Evolutionary conservation across 2,113 vertebrate species (phyloP).

Genomic region (Muscicapa adusta): DNA sequence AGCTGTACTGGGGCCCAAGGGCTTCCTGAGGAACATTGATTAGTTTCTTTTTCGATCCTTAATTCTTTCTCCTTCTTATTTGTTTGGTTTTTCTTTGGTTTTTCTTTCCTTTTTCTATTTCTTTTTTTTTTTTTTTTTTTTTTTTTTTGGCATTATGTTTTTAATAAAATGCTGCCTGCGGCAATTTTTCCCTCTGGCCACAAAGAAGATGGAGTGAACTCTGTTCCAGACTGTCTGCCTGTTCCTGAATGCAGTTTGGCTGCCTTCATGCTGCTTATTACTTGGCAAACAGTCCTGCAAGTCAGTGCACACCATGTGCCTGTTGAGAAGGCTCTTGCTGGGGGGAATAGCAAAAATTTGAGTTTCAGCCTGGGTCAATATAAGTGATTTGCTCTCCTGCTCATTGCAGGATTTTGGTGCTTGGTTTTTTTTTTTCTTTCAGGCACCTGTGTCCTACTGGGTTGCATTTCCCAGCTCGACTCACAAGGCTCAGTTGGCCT

Average conservation of each 20-base stretch:
- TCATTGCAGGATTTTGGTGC: not conserved
- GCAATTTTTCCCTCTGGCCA: not conserved
- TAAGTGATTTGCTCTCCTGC: not conserved
- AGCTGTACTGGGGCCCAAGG: not conserved
- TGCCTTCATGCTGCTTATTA: not conserved
- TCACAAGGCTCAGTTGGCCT: not conserved
- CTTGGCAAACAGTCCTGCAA: not conserved
- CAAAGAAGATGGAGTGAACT: not conserved
- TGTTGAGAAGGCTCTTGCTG: not conserved
- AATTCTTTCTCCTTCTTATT: not conserved
- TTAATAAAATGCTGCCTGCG: not conserved
- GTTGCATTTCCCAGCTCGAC: not conserved
- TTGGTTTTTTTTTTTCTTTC: not conserved
- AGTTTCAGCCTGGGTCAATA: accelerated
- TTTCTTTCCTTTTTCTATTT: not conserved
- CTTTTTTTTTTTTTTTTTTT: not conserved
- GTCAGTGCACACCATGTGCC: accelerated
- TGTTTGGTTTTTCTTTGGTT: too few relatives aligned
- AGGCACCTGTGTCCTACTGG: not conserved
- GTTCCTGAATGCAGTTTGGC: not conserved
- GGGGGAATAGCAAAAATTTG: not conserved
- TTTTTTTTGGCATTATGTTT: not conserved
- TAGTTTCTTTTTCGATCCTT: not conserved
- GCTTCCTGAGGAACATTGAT: not conserved
- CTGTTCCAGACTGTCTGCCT: slow-evolving; percentile 12